Evolutionary conservation across 2,797 vertebrate genomes (phyloP).

Genomic region (Nyctibius grandis): DNA sequence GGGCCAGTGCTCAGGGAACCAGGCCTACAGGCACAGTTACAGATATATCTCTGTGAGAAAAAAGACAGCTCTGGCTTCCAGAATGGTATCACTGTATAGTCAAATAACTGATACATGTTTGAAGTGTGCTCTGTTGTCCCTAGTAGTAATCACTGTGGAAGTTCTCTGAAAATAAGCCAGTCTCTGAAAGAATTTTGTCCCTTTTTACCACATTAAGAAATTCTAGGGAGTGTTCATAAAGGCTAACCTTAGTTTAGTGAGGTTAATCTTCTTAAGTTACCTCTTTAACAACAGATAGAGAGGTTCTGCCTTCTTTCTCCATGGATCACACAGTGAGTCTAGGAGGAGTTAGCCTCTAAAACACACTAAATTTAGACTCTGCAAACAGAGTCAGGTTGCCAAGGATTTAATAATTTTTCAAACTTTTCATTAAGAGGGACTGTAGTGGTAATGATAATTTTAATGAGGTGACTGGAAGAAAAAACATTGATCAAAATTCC

Average conservation of each 20-base stretch:
- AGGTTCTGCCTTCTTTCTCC: neutral
- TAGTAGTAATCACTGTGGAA: neutral
- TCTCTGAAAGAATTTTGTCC: neutral
- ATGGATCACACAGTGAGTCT: neutral
- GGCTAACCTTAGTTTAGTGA: neutral
- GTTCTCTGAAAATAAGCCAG: neutral
- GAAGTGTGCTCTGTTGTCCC: neutral
- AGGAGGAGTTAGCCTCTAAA: neutral
- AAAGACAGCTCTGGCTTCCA: neutral
- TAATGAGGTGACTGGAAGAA: neutral
- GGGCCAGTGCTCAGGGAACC: neutral
- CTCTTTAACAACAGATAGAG: neutral
- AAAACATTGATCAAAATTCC: neutral
- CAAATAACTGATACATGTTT: neutral
- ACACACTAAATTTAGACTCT: neutral
- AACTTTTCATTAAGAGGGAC: neutral
- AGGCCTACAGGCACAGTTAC: neutral
- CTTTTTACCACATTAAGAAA: neutral
- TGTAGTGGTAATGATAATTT: constrained; percentile 12
- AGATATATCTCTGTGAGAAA: neutral
- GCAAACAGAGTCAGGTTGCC: neutral
- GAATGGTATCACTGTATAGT: neutral
- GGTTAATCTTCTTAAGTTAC: neutral
- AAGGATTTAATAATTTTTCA: neutral
- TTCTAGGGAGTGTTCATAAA: neutral